These are phyloP conservation scores for Rhinichthys klamathensis DNA, from an alignment of 2,113 vertebrate genomes.

Conservation along the genomic window DNA sequence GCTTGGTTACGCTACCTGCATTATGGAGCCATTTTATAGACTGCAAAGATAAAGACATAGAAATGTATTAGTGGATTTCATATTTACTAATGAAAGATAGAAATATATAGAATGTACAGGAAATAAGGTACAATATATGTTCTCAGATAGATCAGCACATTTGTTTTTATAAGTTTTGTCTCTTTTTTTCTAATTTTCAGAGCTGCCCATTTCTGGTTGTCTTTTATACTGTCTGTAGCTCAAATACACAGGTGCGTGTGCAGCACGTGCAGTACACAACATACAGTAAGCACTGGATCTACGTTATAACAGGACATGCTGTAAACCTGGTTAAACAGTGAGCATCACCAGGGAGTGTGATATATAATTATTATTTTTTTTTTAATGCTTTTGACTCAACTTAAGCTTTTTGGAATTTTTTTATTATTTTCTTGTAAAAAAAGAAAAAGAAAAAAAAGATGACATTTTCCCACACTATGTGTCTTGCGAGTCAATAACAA, in stretches of 20 bases:
- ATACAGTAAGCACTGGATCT: slow-evolving; percentile 8
- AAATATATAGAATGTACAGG: slow-evolving; percentile 42
- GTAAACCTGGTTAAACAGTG: slow-evolving; percentile 35
- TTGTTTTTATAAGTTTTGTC: slow-evolving; percentile 31
- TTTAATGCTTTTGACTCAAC: neutral
- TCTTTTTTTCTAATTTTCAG: slow-evolving; percentile 39
- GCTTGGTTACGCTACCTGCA: neutral
- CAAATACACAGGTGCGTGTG: neutral
- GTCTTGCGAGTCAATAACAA: slow-evolving; percentile 24
- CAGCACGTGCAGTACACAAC: slow-evolving; percentile 18
- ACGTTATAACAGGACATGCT: neutral
- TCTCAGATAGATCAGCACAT: slow-evolving; percentile 27
- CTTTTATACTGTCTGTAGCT: slow-evolving; percentile 18
- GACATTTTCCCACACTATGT: neutral
- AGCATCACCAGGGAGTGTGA: slow-evolving; percentile 10
- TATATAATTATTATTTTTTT: slow-evolving; percentile 4
- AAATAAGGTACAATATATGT: slow-evolving; percentile 32
- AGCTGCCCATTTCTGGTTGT: slow-evolving; percentile 11
- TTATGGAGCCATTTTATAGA: slow-evolving; percentile 14
- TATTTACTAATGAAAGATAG: slow-evolving; percentile 1
- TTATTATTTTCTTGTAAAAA: slow-evolving; percentile 12
- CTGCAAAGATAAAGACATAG: slow-evolving; percentile 27
- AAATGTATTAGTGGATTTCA: slow-evolving; percentile 12
- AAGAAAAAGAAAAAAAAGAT: neutral
- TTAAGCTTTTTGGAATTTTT: neutral